Evolutionary conservation across 2,888 invertebrate genomes (phyloP).

Genomic region (Resseliella maxima): DNA sequence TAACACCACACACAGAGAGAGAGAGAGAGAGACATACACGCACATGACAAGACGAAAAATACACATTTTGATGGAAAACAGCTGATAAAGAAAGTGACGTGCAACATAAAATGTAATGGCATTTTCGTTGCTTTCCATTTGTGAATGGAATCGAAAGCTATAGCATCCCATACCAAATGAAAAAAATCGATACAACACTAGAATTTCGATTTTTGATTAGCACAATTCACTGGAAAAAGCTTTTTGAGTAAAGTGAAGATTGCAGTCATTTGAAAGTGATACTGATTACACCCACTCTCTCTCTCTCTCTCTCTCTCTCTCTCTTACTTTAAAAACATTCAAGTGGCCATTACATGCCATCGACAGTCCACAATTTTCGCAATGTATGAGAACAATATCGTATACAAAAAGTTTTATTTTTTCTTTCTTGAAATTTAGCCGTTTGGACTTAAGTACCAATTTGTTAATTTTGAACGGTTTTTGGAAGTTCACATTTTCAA

Average conservation of each 20-base stretch:
- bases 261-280: background rate
- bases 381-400: background rate
- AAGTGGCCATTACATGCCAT: background rate
- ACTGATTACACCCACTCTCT: background rate
- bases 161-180: background rate
- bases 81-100: slow-evolving; percentile 24
- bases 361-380: background rate
- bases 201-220: slow-evolving; percentile 26
- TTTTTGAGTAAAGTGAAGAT: background rate
- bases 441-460: background rate
- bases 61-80: slow-evolving; percentile 1
- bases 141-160: background rate
- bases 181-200: background rate
- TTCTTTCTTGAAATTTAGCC: background rate
- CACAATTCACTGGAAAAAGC: slow-evolving; percentile 32
- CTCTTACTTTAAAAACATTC: background rate
- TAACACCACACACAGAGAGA: too few relatives aligned
- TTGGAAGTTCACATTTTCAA: background rate
- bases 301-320: background rate
- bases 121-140: background rate
- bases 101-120: slow-evolving; percentile 39
- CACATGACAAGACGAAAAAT: background rate
- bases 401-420: background rate
- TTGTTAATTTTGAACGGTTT: slow-evolving; percentile 33
- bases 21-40: too few relatives aligned